Base-by-base conservation (phyloP, 2,797 vertebrate species). In the Muscicapa striata region DNA sequence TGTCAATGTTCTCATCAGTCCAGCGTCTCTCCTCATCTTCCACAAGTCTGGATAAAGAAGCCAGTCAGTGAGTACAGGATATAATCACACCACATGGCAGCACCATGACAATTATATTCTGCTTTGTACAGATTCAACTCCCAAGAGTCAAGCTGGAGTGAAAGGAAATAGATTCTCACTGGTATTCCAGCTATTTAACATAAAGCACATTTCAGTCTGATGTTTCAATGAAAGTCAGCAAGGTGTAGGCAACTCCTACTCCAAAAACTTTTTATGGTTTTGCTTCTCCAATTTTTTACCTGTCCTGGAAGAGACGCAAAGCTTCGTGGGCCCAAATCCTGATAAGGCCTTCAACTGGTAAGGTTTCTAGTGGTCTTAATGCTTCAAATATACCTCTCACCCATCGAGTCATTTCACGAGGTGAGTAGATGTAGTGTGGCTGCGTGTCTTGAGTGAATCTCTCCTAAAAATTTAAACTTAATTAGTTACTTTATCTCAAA, bases 371-470 rank as follows among this genome's bases (percentile, higher is more conserved):
- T 3, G 99, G 99, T 29, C 99, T 98, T 84, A 99, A 96, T 1
- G 99, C 99, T 97, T 99, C 99, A 0, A 99, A 99, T 96, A 99
- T 99, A 0, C 99, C 99, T 90, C 99, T 98, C 43, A 99, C 99
- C 99, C 99, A 99, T n/a, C 99, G 98, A 15, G 99, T 99, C 99
- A 99, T 99, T 97, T 99, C 99, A 97, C 99, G 98, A 91, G 99
- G 99, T 9, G 99, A 99, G 94, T 99, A 99, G 96, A 99, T 99
- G 92, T 99, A 99, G 97, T 99, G 99, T 2, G 99, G 99, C 87
- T 99, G 99, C 0, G 98, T 99, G 97, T 99, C 99, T 94, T 99
- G 99, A 27, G 99, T 99, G 97, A 99, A 99, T 23, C 99, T 98
- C 96, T 99, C 99, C 99, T 99, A 93, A 27, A 95, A 85, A 68